A percentile compares a stretch with the other conserved stretches of the same genome.
These are phyloP conservation scores for Hirtodrosophila trivittata DNA, from an alignment of 2,888 invertebrate genomes.

Conservation along the genomic window DNA sequence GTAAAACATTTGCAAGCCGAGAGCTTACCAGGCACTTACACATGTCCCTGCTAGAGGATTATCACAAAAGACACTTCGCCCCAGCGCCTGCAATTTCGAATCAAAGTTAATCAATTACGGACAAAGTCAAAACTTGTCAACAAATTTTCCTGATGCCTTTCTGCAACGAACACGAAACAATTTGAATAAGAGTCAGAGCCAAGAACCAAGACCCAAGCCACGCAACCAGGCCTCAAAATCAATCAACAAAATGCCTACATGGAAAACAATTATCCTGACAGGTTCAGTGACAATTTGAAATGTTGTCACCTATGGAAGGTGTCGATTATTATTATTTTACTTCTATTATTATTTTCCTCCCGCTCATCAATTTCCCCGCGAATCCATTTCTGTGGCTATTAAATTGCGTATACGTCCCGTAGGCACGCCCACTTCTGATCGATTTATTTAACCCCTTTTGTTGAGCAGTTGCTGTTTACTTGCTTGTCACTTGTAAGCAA, in stretches of 20 bases:
- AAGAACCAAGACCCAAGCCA: too few species aligned
- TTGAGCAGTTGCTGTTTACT: constrained; percentile 4
- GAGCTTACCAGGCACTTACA: constrained; percentile 38
- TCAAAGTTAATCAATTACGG: constrained; percentile 72
- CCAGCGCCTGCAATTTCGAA: constrained; percentile 38
- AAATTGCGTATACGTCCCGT: constrained; percentile 63
- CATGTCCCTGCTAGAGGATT: constrained; percentile 32
- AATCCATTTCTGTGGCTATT: constrained; percentile 45
- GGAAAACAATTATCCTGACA: constrained; percentile 70
- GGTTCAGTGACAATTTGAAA: constrained; percentile 64
- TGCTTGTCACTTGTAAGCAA: background rate
- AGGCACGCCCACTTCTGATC: constrained; percentile 49
- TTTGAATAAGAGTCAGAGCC: too few species aligned
- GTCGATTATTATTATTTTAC: constrained; percentile 61
- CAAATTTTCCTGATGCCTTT: constrained; percentile 45
- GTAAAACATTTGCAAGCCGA: constrained; percentile 17
- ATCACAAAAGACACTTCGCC: constrained; percentile 4
- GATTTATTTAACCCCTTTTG: constrained; percentile 44
- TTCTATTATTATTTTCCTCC: constrained; percentile 20
- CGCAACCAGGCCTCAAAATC: constrained; percentile 17
- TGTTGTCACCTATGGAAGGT: constrained; percentile 61
- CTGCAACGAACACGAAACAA: constrained; percentile 50
- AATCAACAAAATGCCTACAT: constrained; percentile 63
- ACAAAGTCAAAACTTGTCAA: constrained; percentile 60
- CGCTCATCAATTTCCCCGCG: background rate